Percentiles rank a stretch among this genome's conserved stretches.
phyloP scores from a whole-genome alignment of 2,113 vertebrate species.

The Ginglymostoma cirratum region DNA sequence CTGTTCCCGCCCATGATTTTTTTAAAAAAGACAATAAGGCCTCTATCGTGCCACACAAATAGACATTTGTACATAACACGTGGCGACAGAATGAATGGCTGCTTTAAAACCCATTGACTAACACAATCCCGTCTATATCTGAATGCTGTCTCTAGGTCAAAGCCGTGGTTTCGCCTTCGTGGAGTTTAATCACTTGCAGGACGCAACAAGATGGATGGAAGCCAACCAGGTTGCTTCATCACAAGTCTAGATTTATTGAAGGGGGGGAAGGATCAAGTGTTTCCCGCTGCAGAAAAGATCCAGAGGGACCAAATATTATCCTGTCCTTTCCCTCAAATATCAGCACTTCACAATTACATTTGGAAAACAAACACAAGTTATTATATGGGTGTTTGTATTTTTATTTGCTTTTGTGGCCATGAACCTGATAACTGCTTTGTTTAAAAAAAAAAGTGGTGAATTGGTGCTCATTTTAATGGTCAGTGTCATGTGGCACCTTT shows the following conservation, averaged over 20 bases:
- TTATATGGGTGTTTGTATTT: conserved; percentile 17
- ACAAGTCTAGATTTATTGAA: conserved; percentile 32
- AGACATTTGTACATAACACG: conserved; percentile 36
- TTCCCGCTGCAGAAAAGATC: conserved; percentile 23
- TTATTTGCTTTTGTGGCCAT: conserved; percentile 27
- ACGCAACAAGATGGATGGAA: conserved; percentile 99
- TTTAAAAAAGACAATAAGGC: conserved; percentile 9
- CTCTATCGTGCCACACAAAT: conserved; percentile 26
- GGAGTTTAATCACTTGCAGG: conserved; percentile 99
- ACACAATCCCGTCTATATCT: conserved; percentile 45
- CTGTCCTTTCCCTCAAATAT: conserved; percentile 24
- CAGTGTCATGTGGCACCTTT: background rate
- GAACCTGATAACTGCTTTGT: conserved; percentile 15
- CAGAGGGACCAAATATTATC: conserved; percentile 3
- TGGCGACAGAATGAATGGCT: conserved; percentile 37
- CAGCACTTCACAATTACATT: background rate
- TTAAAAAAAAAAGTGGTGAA: background rate
- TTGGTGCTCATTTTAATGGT: background rate
- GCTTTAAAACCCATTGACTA: conserved; percentile 38
- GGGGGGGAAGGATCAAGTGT: conserved; percentile 28
- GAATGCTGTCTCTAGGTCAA: conserved; percentile 99
- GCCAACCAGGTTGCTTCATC: conserved; percentile 94
- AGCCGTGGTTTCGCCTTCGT: conserved; percentile 99
- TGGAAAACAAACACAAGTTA: background rate
- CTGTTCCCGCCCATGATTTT: conserved; percentile 11